Conservation (phyloP, 2,888 invertebrate species). For the Papilio demoleus region DNA sequence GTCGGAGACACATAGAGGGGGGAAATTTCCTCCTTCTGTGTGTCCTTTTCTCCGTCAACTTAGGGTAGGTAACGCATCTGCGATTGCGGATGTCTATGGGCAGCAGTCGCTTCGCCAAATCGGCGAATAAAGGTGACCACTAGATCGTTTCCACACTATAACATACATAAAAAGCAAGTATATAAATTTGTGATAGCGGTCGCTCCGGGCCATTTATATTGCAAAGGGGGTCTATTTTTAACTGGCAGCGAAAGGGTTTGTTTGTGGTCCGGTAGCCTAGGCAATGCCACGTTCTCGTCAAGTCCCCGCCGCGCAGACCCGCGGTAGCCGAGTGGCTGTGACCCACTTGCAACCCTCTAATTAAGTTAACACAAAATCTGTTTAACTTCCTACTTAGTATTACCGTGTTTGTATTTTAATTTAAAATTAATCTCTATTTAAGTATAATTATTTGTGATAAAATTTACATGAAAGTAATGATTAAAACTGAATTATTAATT, state of each 20-base stretch:
- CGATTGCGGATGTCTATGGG: too few relatives aligned
- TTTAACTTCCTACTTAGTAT: not conserved
- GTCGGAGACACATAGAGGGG: too few relatives aligned
- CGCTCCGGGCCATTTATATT: not conserved
- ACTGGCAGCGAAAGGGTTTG: constrained; percentile 26
- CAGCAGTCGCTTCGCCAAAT: too few relatives aligned
- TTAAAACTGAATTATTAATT: too few relatives aligned
- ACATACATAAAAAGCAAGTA: too few relatives aligned
- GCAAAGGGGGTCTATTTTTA: constrained; percentile 17
- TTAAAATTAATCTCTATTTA: too few relatives aligned
- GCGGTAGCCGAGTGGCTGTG: constrained; percentile 10
- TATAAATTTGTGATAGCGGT: not conserved
- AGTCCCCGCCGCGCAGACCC: not conserved
- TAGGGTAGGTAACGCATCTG: too few relatives aligned
- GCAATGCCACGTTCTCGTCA: not conserved
- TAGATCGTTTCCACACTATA: too few relatives aligned
- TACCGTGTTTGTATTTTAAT: not conserved
- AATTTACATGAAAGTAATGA: not conserved
- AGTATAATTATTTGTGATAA: too few relatives aligned
- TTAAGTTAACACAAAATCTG: constrained; percentile 19
- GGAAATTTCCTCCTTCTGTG: too few relatives aligned
- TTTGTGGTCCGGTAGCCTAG: constrained; percentile 31
- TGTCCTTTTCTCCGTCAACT: too few relatives aligned
- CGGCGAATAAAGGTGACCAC: too few relatives aligned
- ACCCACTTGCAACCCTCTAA: constrained; percentile 11